Conservation (phyloP, 2,113 vertebrate species). For the Ramphastos sulfuratus region DNA sequence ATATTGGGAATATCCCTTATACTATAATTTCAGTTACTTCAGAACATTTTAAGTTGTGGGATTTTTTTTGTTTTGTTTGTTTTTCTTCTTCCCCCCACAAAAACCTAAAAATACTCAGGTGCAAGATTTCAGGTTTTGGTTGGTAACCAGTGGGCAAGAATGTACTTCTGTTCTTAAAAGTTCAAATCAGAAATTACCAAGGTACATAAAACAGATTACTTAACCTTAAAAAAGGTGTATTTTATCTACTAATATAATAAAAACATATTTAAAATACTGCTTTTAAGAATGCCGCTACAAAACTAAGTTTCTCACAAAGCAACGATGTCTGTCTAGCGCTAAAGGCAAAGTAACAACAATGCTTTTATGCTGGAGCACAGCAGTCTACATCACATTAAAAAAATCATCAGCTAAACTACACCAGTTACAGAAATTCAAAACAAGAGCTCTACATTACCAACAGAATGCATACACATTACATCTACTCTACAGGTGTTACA, state of each 20-base stretch:
- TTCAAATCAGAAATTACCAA: not conserved
- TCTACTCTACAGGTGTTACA: not conserved
- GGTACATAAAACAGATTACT: not conserved
- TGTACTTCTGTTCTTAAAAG: not conserved
- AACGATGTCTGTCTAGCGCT: fast-evolving
- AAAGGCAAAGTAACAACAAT: not conserved
- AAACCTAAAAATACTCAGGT: not conserved
- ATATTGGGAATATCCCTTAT: not conserved
- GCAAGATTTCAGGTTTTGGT: not conserved
- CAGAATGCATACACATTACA: fast-evolving
- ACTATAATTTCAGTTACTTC: not conserved
- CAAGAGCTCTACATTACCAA: not conserved
- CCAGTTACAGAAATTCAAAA: not conserved
- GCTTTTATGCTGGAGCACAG: not conserved
- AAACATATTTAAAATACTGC: not conserved
- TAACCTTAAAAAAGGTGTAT: fast-evolving
- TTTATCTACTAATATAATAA: not conserved
- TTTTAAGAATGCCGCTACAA: not conserved
- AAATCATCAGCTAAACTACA: not conserved
- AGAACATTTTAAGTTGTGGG: not conserved
- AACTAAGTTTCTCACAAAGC: not conserved
- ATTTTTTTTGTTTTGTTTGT: not conserved
- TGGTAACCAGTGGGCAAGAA: not conserved
- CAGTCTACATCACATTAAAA: fast-evolving
- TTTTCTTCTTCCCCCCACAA: not conserved